These are phyloP conservation scores for Ceyx cyanopectus DNA, from an alignment of 2,113 vertebrate genomes.

Conservation along the genomic window DNA sequence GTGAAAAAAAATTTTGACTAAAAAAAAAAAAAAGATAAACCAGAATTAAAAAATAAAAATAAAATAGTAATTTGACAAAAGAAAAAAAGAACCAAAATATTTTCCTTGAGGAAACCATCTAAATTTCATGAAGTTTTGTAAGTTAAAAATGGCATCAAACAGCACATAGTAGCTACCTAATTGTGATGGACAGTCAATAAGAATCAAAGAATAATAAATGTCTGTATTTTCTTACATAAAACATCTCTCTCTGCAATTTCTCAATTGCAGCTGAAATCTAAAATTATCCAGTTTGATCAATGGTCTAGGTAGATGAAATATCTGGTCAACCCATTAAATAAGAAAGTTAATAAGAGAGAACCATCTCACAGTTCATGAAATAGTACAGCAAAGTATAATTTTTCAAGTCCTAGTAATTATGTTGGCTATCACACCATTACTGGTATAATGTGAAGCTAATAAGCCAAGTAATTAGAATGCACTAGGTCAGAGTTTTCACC, in stretches of 20 bases:
- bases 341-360: conserved; percentile 55
- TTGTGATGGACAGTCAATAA: neutral
- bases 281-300: conserved; percentile 62
- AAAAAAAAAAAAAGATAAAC: neutral
- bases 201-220: neutral
- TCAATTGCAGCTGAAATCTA: conserved; percentile 21
- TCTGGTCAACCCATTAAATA: conserved; percentile 46
- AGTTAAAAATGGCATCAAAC: neutral
- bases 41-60: neutral
- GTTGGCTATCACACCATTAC: conserved; percentile 75
- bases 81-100: neutral
- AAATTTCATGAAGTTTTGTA: neutral
- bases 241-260: neutral
- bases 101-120: neutral
- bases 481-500: conserved; percentile 79
- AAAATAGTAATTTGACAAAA: neutral
- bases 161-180: neutral
- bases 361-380: conserved; percentile 65
- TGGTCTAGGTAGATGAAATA: conserved; percentile 57
- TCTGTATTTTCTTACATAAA: neutral
- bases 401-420: conserved; percentile 78
- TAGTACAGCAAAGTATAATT: conserved; percentile 72
- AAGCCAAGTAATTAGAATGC: conserved; percentile 82
- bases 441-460: conserved; percentile 79
- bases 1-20: neutral